Conservation (phyloP, 92 coral and sea anemone species). For the Epizoanthus fatuus region DNA sequence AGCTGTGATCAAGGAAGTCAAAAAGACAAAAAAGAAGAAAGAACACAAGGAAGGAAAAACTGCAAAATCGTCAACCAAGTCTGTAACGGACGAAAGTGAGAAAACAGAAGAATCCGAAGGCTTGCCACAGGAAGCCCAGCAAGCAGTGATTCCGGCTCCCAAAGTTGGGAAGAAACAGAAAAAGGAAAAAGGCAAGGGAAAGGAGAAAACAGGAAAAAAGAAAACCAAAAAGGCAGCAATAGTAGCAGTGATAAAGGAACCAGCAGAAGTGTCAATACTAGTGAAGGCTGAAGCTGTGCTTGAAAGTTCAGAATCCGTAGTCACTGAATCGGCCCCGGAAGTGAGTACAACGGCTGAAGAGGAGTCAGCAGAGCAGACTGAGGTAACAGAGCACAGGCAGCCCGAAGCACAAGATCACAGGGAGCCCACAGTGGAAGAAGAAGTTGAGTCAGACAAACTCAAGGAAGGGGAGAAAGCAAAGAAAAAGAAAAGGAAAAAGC, state of each 20-base stretch:
- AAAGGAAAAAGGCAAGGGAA: conserved; percentile 86
- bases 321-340: conserved; percentile 47
- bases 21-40: conserved; percentile 86
- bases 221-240: conserved; percentile 67
- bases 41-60: conserved; percentile 75
- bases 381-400: conserved; percentile 24
- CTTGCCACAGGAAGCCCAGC: conserved; percentile 53
- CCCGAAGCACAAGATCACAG: conserved; percentile 25
- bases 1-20: conserved; percentile 58
- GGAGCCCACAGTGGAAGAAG: conserved; percentile 25
- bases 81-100: conserved; percentile 34
- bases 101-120: conserved; percentile 43
- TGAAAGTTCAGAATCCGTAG: conserved; percentile 33
- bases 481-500: conserved; percentile 91
- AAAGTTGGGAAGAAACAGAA: conserved; percentile 84
- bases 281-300: conserved; percentile 34
- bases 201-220: conserved; percentile 86
- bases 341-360: conserved; percentile 60
- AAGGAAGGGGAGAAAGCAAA: conserved; percentile 86
- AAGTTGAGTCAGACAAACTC: conserved; percentile 32
- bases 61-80: conserved; percentile 42
- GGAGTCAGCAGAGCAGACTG: conserved; percentile 51
- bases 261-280: conserved; percentile 25
- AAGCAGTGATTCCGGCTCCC: conserved; percentile 1
- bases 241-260: not conserved